phyloP scores from a whole-genome alignment of 2,113 vertebrate genomes.

The Ardeotis arabs region DNA sequence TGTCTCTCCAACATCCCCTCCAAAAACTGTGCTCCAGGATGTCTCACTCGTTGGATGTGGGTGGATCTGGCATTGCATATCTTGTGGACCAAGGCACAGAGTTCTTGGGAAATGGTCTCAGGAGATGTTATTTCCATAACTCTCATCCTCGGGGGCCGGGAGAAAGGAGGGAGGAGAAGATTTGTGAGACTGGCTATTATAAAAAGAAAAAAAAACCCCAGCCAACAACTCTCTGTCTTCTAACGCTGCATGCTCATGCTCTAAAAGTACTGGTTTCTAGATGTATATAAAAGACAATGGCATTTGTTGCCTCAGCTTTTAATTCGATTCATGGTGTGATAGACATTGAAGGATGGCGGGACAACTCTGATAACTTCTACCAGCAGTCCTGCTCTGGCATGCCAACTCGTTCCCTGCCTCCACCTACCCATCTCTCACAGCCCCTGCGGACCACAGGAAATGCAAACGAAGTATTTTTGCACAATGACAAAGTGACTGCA shows the following conservation, averaged over 20 bases:
- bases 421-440: not conserved
- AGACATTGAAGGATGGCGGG: not conserved
- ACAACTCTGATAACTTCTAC: not conserved
- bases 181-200: not conserved
- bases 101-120: constrained; percentile 46
- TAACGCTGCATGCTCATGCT: not conserved
- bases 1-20: not conserved
- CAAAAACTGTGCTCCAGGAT: constrained; percentile 1
- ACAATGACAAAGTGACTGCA: not conserved
- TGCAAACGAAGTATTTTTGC: not conserved
- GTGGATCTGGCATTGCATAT: not conserved
- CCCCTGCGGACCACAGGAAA: not conserved
- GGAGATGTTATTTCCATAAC: not conserved
- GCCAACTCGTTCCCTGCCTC: fast-evolving
- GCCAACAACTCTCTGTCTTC: not conserved
- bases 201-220: not conserved
- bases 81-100: not conserved
- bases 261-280: not conserved
- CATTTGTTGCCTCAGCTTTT: not conserved
- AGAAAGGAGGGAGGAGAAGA: not conserved
- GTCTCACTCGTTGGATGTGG: not conserved
- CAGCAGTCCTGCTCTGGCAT: not conserved
- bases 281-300: not conserved
- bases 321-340: not conserved
- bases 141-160: not conserved